Evolutionary conservation across 2,113 vertebrate species (phyloP).

Genomic region (Calyptomena viridis): DNA sequence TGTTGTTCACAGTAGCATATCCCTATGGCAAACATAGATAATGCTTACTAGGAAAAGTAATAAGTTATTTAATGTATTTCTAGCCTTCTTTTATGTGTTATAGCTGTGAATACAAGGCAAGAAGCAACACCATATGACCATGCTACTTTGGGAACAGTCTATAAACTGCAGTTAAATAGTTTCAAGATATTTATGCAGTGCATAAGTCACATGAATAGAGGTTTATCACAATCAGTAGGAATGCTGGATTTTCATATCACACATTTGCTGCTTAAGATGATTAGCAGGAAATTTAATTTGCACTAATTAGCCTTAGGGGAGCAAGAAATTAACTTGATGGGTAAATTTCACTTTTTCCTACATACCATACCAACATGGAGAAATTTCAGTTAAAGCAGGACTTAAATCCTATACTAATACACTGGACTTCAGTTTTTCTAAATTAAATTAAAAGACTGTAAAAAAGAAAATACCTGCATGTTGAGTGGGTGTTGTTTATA

Average conservation of each 20-base stretch:
- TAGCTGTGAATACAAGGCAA: background rate
- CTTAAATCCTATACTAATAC: background rate
- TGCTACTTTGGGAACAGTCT: background rate
- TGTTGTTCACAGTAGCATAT: background rate
- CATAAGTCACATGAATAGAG: conserved; percentile 8
- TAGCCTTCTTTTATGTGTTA: background rate
- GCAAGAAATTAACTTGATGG: conserved; percentile 64
- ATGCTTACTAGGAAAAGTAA: background rate
- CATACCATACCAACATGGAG: background rate
- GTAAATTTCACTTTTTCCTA: conserved; percentile 54
- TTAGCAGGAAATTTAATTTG: conserved; percentile 71
- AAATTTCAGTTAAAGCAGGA: conserved; percentile 35
- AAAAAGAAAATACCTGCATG: background rate
- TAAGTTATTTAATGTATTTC: background rate
- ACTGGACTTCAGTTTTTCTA: conserved; percentile 27
- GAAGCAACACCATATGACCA: background rate
- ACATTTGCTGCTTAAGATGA: conserved; percentile 55
- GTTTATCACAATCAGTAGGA: conserved; percentile 63
- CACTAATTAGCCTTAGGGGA: conserved; percentile 68
- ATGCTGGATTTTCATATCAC: conserved; percentile 61
- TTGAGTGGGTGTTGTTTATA: background rate
- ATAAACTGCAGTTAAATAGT: conserved; percentile 27
- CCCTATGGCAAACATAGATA: background rate
- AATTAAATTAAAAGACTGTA: conserved; percentile 35
- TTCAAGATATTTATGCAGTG: conserved; percentile 36